Percentiles rank a stretch among this genome's conserved stretches.
Evolutionary conservation across 2,888 invertebrate species (phyloP).

Genomic region (Apoderus coryli): DNA sequence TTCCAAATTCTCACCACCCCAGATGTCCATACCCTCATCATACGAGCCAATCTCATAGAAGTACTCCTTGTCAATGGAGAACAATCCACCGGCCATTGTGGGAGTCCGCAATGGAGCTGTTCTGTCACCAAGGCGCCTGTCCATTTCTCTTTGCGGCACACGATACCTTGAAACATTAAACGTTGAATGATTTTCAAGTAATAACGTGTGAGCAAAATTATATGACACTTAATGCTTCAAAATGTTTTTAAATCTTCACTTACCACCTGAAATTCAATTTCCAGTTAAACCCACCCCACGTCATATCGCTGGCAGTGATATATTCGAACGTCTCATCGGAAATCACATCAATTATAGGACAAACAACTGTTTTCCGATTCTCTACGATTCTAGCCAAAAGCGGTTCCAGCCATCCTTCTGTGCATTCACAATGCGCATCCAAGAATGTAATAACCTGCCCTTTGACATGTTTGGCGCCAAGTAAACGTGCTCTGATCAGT

Average conservation of each 20-base stretch:
- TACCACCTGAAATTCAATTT: conserved; percentile 97
- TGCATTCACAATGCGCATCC: conserved; percentile 97
- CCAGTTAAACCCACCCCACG: conserved; percentile 99
- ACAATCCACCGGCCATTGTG: conserved; percentile 96
- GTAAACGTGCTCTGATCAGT: conserved; percentile 83
- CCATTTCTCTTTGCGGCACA: conserved; percentile 94
- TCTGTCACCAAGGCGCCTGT: conserved; percentile 81
- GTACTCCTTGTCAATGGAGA: conserved; percentile 89
- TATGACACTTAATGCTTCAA: not conserved
- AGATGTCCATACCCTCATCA: conserved; percentile 99
- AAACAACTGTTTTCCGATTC: conserved; percentile 86
- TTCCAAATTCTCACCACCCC: conserved; percentile 94
- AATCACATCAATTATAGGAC: conserved; percentile 98
- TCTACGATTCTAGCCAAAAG: conserved; percentile 80
- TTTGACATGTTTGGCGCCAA: conserved; percentile 84
- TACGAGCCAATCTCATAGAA: conserved; percentile 97
- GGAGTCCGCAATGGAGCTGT: conserved; percentile 88
- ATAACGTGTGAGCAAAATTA: conserved; percentile 1
- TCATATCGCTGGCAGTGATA: conserved; percentile 96
- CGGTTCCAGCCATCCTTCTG: conserved; percentile 98
- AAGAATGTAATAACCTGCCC: conserved; percentile 92
- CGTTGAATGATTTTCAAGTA: conserved; percentile 3
- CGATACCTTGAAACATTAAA: conserved; percentile 57
- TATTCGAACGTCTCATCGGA: conserved; percentile 98
- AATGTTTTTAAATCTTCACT: conserved; percentile 21